phyloP scores from a whole-genome alignment of 2,797 vertebrate genomes.

The Megalops cyprinoides region DNA sequence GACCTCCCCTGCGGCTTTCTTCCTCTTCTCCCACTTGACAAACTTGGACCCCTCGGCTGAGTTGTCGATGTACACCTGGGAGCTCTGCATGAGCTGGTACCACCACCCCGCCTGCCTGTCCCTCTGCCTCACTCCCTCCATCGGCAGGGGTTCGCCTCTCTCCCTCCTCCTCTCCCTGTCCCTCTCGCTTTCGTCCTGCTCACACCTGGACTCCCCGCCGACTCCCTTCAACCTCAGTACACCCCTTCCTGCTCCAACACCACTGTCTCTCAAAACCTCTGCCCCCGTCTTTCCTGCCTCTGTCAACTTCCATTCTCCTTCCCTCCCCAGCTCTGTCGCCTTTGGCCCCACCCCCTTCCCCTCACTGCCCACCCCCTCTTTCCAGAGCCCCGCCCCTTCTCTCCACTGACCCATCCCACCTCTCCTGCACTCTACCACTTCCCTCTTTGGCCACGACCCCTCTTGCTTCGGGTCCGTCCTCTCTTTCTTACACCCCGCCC shows the following conservation, averaged over 20 bases:
- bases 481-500: slow-evolving; percentile 20
- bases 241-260: slow-evolving; percentile 47
- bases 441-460: not conserved
- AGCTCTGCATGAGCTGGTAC: slow-evolving; percentile 76
- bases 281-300: slow-evolving; percentile 42
- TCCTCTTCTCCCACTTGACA: slow-evolving; percentile 59
- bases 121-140: slow-evolving; percentile 50
- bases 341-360: slow-evolving; percentile 48
- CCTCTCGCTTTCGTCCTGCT: slow-evolving; percentile 29
- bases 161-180: slow-evolving; percentile 46
- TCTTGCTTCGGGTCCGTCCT: not conserved
- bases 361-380: slow-evolving; percentile 23
- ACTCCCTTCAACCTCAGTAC: slow-evolving; percentile 32
- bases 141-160: slow-evolving; percentile 40
- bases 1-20: slow-evolving; percentile 50
- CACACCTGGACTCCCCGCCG: slow-evolving; percentile 27
- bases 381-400: slow-evolving; percentile 7
- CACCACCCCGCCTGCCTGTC: slow-evolving; percentile 74
- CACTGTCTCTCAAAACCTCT: slow-evolving; percentile 16
- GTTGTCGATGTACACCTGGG: slow-evolving; percentile 75
- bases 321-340: slow-evolving; percentile 62
- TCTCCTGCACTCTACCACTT: slow-evolving; percentile 18
- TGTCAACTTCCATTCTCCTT: slow-evolving; percentile 53
- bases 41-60: slow-evolving; percentile 64
- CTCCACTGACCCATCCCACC: slow-evolving; percentile 2